These are phyloP conservation scores for Drosophila busckii DNA, from an alignment of 1,140 invertebrate genomes.

Conservation along the genomic window DNA sequence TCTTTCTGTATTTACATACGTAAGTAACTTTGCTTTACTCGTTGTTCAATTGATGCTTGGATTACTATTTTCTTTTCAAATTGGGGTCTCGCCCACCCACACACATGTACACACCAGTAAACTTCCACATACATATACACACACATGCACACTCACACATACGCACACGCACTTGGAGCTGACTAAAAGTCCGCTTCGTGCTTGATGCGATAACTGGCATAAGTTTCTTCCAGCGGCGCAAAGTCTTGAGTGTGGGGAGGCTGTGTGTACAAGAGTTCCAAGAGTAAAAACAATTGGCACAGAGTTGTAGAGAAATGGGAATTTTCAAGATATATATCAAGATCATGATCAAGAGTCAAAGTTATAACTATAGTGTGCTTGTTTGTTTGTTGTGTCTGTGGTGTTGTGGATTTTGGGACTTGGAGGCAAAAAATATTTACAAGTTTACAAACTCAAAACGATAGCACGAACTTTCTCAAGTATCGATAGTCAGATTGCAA, in stretches of 20 bases:
- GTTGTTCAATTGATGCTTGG: slow-evolving; percentile 1
- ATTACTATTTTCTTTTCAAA: slow-evolving; percentile 1
- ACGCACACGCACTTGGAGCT: slow-evolving; percentile 3
- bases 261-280: slow-evolving; percentile 42
- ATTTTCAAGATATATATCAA: slow-evolving; percentile 40
- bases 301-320: slow-evolving; percentile 46
- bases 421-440: slow-evolving; percentile 46
- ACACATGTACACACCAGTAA: not conserved
- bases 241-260: slow-evolving; percentile 71
- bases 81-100: slow-evolving; percentile 7
- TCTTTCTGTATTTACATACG: not conserved
- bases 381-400: slow-evolving; percentile 28
- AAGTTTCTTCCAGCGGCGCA: slow-evolving; percentile 76
- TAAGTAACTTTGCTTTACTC: slow-evolving; percentile 3
- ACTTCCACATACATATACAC: not conserved
- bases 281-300: slow-evolving; percentile 64
- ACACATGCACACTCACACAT: not conserved
- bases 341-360: slow-evolving; percentile 18
- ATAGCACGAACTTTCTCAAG: slow-evolving; percentile 30
- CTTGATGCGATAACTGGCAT: slow-evolving; percentile 77
- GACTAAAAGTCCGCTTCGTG: slow-evolving; percentile 74
- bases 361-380: slow-evolving; percentile 17
- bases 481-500: slow-evolving; percentile 21
- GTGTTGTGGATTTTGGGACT: slow-evolving; percentile 20
- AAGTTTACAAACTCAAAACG: slow-evolving; percentile 72